Evolutionary conservation across 2,797 vertebrate species (phyloP).

Genomic region (Cygnus olor): DNA sequence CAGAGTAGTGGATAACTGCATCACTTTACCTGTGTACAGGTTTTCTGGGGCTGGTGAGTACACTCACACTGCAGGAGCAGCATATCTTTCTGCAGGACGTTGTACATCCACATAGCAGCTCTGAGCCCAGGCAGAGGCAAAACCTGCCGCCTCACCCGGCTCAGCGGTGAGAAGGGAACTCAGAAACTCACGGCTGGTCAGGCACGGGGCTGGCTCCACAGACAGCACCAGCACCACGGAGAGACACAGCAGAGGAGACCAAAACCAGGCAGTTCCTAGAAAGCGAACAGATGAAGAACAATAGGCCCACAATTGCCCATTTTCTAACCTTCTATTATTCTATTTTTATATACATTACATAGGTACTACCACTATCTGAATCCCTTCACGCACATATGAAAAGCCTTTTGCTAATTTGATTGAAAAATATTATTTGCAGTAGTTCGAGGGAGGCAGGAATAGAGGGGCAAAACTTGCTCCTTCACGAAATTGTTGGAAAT

Average conservation of each 20-base stretch:
- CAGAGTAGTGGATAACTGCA: conserved; percentile 6
- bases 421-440: neutral
- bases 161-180: conserved; percentile 70
- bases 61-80: conserved; percentile 80
- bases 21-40: conserved; percentile 80
- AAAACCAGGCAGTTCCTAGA: neutral
- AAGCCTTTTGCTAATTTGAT: neutral
- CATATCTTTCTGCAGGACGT: conserved; percentile 78
- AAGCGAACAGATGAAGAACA: neutral
- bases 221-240: neutral
- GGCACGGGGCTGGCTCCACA: conserved; percentile 78
- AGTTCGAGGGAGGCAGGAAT: neutral
- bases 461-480: neutral
- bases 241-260: neutral
- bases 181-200: conserved; percentile 79
- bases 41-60: conserved; percentile 81
- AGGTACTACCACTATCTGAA: neutral
- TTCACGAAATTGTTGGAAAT: neutral
- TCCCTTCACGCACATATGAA: neutral
- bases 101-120: conserved; percentile 76
- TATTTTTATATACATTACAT: neutral
- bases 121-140: conserved; percentile 80
- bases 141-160: conserved; percentile 75
- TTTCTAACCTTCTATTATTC: neutral
- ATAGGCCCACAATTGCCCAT: neutral